Evolutionary conservation across 2,113 vertebrate species (phyloP).

Genomic region (Cyphomyrus discorhynchus): DNA sequence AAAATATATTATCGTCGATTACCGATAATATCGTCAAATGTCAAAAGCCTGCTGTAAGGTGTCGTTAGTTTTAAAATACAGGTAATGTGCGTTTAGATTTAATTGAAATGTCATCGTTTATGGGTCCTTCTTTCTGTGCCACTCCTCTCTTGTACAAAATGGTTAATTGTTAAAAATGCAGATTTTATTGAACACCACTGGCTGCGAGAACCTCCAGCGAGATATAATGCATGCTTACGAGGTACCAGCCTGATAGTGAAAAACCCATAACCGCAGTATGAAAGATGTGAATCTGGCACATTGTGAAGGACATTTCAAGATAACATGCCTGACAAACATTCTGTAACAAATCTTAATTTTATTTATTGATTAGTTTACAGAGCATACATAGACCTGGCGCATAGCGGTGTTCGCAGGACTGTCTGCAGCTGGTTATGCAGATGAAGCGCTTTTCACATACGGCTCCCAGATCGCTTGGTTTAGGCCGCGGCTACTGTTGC

Average conservation of each 20-base stretch:
- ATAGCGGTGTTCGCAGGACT: not conserved
- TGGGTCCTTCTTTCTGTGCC: not conserved
- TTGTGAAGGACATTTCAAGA: slow-evolving; percentile 1
- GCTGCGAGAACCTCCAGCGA: not conserved
- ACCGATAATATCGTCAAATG: not conserved
- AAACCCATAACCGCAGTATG: not conserved
- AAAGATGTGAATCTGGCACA: not conserved
- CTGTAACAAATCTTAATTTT: slow-evolving; percentile 3
- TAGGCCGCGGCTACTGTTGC: not conserved
- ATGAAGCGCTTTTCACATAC: not conserved
- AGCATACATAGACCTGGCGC: not conserved
- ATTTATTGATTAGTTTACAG: slow-evolving; percentile 11
- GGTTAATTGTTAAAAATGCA: not conserved
- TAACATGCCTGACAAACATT: not conserved
- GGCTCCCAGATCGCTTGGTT: not conserved
- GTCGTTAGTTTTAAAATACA: not conserved
- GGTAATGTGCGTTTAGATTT: not conserved
- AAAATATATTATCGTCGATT: not conserved
- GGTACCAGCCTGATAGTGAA: not conserved
- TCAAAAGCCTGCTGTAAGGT: not conserved
- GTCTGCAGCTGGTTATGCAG: not conserved
- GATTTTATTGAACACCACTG: not conserved
- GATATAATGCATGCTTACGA: not conserved
- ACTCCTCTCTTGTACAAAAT: not conserved
- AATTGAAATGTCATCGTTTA: not conserved